A percentile compares a stretch with the other conserved stretches of the same genome.
phyloP scores from a whole-genome alignment of 35 echinoderm and acorn worm genomes.

The Stichopus chloronotus region DNA sequence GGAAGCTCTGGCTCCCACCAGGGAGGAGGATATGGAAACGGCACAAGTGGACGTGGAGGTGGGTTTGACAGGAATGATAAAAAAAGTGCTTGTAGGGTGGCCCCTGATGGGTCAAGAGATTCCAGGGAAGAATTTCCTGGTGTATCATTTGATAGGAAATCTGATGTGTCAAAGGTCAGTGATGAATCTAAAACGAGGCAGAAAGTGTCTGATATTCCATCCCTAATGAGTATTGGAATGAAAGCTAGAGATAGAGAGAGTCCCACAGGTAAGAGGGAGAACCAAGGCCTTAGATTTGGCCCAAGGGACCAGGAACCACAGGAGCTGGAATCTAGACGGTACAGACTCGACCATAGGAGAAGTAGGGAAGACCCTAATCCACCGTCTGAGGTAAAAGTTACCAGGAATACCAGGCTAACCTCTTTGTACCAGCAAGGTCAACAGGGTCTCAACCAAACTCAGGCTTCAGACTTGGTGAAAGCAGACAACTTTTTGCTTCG shows the following conservation, averaged over 20 bases:
- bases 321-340: not conserved
- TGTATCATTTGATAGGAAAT: not conserved
- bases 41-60: conserved; percentile 42
- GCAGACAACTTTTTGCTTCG: not conserved
- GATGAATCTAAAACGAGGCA: not conserved
- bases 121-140: not conserved
- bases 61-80: conserved; percentile 48
- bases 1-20: not conserved
- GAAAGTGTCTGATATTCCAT: conserved; percentile 2
- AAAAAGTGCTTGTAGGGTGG: not conserved
- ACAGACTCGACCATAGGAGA: not conserved
- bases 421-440: not conserved
- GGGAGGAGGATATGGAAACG: conserved; percentile 13
- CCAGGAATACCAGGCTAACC: not conserved
- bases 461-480: not conserved
- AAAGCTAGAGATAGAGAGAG: not conserved
- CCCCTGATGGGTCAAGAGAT: not conserved
- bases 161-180: not conserved
- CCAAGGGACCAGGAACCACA: not conserved
- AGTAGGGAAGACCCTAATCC: not conserved
- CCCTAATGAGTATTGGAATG: conserved; percentile 27
- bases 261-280: conserved; percentile 3
- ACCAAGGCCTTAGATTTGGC: not conserved
- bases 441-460: not conserved
- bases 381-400: not conserved